Conservation (phyloP, 2,797 vertebrate genomes). For the Gymnoscopelus braueri region DNA sequence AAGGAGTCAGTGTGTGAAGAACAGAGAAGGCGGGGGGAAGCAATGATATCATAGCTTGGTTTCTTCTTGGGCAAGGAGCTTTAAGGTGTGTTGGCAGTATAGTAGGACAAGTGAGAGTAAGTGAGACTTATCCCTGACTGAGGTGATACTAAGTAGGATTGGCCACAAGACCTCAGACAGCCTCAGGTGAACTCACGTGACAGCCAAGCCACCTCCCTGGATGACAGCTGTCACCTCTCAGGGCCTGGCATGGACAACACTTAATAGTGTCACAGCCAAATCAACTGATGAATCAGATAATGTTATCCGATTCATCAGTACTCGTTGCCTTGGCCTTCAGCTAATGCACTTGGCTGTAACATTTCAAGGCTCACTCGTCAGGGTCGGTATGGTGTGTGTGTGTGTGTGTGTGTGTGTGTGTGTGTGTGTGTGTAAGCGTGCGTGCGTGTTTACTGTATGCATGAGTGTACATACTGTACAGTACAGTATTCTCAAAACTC, state of each 20-base stretch:
- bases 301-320: no score
- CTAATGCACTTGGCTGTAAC: no score
- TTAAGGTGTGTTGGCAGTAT: slow-evolving; percentile 70
- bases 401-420: no score
- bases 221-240: slow-evolving; percentile 23
- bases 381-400: neutral
- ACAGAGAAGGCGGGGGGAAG: slow-evolving; percentile 37
- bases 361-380: no score
- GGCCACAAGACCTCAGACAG: slow-evolving; percentile 56
- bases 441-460: neutral
- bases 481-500: no score
- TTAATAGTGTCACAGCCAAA: no score
- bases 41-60: slow-evolving; percentile 67
- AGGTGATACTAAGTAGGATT: slow-evolving; percentile 74
- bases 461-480: neutral
- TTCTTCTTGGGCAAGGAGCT: slow-evolving; percentile 60
- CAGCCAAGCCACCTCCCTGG: slow-evolving; percentile 24
- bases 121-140: slow-evolving; percentile 71
- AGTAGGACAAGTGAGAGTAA: slow-evolving; percentile 67
- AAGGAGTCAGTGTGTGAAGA: slow-evolving; percentile 8
- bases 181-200: slow-evolving; percentile 50
- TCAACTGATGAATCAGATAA: no score
- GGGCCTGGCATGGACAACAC: slow-evolving; percentile 14
- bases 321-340: no score
- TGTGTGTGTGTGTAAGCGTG: neutral